phyloP scores from a whole-genome alignment of 1,140 invertebrate genomes.

The Drosophila kepulauana region DNA sequence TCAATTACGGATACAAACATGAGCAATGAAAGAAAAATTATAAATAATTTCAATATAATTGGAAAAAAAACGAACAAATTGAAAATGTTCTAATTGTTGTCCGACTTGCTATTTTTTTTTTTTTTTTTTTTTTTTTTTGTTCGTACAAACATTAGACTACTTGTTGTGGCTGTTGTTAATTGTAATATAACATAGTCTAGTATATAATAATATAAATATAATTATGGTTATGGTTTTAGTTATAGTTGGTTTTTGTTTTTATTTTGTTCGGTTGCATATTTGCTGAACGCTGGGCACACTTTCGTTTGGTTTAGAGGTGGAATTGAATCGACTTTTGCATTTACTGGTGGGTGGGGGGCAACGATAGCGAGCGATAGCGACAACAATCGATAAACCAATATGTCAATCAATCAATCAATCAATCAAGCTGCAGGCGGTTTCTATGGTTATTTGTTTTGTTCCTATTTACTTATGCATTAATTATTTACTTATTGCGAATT shows the following conservation, averaged over 20 bases:
- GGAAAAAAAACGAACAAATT: constrained; percentile 5
- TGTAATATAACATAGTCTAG: neutral
- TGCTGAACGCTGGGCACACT: constrained; percentile 66
- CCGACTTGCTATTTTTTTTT: neutral
- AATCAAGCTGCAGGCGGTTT: constrained; percentile 76
- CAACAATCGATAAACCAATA: constrained; percentile 52
- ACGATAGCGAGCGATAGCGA: constrained; percentile 50
- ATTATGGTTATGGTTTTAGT: constrained; percentile 30
- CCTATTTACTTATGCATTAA: constrained; percentile 66
- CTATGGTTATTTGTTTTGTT: constrained; percentile 55
- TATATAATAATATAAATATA: constrained; percentile 9
- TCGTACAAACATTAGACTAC: constrained; percentile 57
- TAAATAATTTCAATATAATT: neutral
- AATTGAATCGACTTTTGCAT: constrained; percentile 55
- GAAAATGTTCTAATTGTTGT: constrained; percentile 24
- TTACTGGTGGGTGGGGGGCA: constrained; percentile 36
- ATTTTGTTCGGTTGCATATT: constrained; percentile 50
- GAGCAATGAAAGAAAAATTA: constrained; percentile 32
- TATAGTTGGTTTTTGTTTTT: constrained; percentile 39
- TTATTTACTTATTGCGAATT: constrained; percentile 70
- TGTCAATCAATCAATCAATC: constrained; percentile 74
- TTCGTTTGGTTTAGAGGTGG: constrained; percentile 46
- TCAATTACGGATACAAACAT: constrained; percentile 33
- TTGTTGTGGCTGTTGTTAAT: constrained; percentile 30
- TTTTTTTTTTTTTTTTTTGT: neutral